These are phyloP conservation scores for Metridium senile DNA, from an alignment of 92 coral and sea anemone species.

Conservation along the genomic window DNA sequence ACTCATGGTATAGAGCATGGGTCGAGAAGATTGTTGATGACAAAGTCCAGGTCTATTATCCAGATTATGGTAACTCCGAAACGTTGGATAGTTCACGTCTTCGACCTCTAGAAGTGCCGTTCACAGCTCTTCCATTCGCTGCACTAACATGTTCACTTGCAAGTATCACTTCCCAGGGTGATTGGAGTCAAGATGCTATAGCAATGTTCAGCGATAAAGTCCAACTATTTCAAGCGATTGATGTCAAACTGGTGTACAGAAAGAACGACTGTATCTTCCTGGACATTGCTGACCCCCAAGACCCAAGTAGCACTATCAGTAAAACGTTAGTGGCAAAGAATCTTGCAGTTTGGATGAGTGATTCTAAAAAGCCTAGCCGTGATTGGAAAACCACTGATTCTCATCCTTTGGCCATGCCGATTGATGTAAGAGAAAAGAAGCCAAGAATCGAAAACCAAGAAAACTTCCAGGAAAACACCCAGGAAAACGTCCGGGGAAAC, in stretches of 20 bases:
- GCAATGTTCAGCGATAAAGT: conserved; percentile 48
- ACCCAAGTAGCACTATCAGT: conserved; percentile 31
- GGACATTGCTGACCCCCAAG: conserved; percentile 47
- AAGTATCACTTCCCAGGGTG: conserved; percentile 46
- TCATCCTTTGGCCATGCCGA: not conserved
- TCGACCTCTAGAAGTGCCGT: conserved; percentile 50
- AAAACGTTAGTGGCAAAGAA: conserved; percentile 14
- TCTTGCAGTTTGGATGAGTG: conserved; percentile 24
- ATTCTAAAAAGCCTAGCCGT: not conserved
- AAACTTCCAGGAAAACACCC: not conserved
- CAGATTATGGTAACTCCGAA: conserved; percentile 69
- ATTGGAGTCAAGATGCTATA: conserved; percentile 67
- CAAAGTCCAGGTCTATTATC: conserved; percentile 50
- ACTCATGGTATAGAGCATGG: conserved; percentile 66
- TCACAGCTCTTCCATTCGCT: conserved; percentile 20
- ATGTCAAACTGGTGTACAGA: conserved; percentile 35
- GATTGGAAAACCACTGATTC: not conserved
- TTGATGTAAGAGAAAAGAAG: not conserved
- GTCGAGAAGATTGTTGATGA: conserved; percentile 30
- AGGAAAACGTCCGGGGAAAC: not conserved
- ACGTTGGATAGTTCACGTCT: conserved; percentile 36
- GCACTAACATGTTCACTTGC: conserved; percentile 55
- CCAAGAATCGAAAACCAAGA: not conserved
- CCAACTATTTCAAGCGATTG: conserved; percentile 36
- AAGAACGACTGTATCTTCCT: conserved; percentile 44